phyloP scores from a whole-genome alignment of 2,888 invertebrate genomes.

The Phytoseiulus persimilis region DNA sequence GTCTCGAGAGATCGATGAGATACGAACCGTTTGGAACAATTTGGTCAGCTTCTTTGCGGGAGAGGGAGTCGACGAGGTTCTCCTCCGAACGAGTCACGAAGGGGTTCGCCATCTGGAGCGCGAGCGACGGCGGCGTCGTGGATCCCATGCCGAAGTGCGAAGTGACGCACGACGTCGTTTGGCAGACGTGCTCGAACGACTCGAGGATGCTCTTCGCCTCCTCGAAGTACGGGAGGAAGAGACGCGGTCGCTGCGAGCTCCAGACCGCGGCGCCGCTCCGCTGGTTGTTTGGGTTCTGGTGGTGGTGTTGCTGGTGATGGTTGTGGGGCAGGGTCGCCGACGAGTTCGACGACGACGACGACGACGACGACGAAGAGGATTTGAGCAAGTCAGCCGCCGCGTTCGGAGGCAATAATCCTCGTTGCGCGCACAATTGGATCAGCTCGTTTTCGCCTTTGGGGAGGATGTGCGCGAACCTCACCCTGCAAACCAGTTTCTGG shows the following conservation, averaged over 20 bases:
- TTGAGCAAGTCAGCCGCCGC: slow-evolving; percentile 26
- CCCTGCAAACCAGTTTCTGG: slow-evolving; percentile 10
- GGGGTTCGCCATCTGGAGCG: background rate
- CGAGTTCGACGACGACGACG: background rate
- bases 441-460: slow-evolving; percentile 28
- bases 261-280: background rate
- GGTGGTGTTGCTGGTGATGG: background rate
- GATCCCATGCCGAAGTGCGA: slow-evolving; percentile 8
- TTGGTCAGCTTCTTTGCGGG: slow-evolving; percentile 20
- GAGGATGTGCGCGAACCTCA: slow-evolving; percentile 25
- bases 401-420: slow-evolving; percentile 30
- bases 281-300: background rate
- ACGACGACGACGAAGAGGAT: background rate
- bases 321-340: background rate
- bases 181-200: slow-evolving; percentile 33
- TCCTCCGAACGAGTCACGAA: slow-evolving; percentile 29
- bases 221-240: slow-evolving; percentile 89
- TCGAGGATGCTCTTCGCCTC: slow-evolving; percentile 66
- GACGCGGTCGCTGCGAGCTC: slow-evolving; percentile 60
- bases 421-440: slow-evolving; percentile 17
- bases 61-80: slow-evolving; percentile 17
- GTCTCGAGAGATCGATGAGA: slow-evolving; percentile 12
- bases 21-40: background rate
- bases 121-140: background rate
- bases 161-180: slow-evolving; percentile 10